Conservation (phyloP, 2,888 invertebrate genomes). For the Drosophila eohydei region DNA sequence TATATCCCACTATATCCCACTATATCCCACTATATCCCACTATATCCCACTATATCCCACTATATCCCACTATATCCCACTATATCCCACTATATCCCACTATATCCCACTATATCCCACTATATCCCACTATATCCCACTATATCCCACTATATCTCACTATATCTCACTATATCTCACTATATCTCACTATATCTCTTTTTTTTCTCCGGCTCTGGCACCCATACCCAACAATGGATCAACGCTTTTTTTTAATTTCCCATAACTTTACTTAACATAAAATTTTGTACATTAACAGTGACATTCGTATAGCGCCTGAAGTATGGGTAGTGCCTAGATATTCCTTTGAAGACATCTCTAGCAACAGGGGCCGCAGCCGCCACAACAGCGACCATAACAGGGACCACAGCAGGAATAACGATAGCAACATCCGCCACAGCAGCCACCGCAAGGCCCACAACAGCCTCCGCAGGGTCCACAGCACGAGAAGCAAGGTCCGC, state of each 20-base stretch:
- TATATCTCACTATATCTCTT: too few relatives aligned
- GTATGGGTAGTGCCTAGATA: neutral
- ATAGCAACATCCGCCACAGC: slow-evolving; percentile 1
- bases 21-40: too few relatives aligned
- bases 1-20: too few relatives aligned
- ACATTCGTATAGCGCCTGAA: neutral
- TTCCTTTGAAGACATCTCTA: neutral
- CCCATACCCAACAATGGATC: too few relatives aligned
- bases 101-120: too few relatives aligned
- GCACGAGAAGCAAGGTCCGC: slow-evolving; percentile 10
- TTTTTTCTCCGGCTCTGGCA: too few relatives aligned
- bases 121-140: too few relatives aligned
- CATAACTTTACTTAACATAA: neutral
- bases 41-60: too few relatives aligned
- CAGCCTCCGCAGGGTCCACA: neutral
- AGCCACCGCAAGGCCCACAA: neutral
- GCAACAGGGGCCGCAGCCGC: slow-evolving; percentile 1
- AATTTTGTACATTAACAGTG: neutral
- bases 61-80: too few relatives aligned
- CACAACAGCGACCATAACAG: slow-evolving; percentile 1
- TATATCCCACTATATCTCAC: too few relatives aligned
- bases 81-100: too few relatives aligned
- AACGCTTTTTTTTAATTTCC: neutral
- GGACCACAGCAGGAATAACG: slow-evolving; percentile 3
- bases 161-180: too few relatives aligned